These are phyloP conservation scores for Furcifer pardalis DNA, from an alignment of 2,797 vertebrate genomes.

Conservation along the genomic window DNA sequence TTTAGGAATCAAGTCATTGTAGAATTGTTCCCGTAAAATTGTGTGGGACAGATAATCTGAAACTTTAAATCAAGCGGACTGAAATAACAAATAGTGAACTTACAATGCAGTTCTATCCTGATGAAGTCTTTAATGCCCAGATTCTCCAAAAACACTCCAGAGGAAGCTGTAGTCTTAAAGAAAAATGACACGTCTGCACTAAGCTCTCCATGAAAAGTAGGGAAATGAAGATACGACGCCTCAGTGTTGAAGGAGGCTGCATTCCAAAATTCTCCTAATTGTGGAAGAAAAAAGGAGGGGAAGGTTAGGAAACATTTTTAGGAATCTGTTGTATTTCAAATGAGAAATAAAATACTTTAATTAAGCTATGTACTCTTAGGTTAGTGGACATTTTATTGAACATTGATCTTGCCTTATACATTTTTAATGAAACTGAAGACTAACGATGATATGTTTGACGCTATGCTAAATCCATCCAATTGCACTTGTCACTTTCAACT, in stretches of 20 bases:
- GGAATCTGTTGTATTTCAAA: background rate
- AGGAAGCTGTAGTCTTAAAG: slow-evolving; percentile 91
- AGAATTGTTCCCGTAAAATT: background rate
- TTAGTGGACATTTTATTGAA: background rate
- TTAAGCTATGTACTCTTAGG: background rate
- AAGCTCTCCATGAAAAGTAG: slow-evolving; percentile 91
- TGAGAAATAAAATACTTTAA: background rate
- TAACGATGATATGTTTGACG: background rate
- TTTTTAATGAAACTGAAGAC: background rate
- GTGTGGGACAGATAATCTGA: background rate
- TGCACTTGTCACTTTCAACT: slow-evolving; percentile 12
- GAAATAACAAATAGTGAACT: slow-evolving; percentile 69
- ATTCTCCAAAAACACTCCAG: slow-evolving; percentile 94
- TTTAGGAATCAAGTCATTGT: background rate
- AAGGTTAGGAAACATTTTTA: background rate
- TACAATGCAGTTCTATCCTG: slow-evolving; percentile 90
- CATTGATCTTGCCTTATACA: slow-evolving; percentile 15
- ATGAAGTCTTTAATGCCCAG: slow-evolving; percentile 95
- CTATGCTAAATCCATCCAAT: background rate
- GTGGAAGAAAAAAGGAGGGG: slow-evolving; percentile 26
- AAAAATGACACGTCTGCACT: slow-evolving; percentile 93
- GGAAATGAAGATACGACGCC: slow-evolving; percentile 93
- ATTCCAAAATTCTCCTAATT: slow-evolving; percentile 88
- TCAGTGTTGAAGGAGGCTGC: slow-evolving; percentile 92
- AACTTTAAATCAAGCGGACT: background rate